These are phyloP conservation scores for Synanceia verrucosa DNA, from an alignment of 2,797 vertebrate species.

Conservation along the genomic window DNA sequence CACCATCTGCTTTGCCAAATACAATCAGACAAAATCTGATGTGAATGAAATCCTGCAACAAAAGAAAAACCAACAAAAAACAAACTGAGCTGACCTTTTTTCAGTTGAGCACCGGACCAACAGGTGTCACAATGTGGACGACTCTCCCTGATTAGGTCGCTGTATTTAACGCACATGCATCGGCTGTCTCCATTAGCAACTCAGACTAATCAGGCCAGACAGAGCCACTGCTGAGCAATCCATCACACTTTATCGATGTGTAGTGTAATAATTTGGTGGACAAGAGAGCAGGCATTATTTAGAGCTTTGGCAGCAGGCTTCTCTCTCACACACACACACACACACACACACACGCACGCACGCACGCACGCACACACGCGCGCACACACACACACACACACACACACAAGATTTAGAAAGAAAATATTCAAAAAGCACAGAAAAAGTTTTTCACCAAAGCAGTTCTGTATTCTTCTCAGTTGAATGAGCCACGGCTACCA, in stretches of 20 bases:
- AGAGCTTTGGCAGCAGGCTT: slow-evolving; percentile 70
- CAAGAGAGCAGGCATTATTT: slow-evolving; percentile 45
- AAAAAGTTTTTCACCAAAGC: slow-evolving; percentile 56
- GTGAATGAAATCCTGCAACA: background rate
- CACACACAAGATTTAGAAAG: slow-evolving; percentile 42
- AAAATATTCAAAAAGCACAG: slow-evolving; percentile 51
- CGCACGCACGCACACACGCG: slow-evolving; percentile 39
- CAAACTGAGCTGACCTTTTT: no score
- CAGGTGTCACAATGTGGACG: background rate
- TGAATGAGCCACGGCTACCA: slow-evolving; percentile 58
- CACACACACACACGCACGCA: slow-evolving; percentile 35
- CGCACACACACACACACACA: slow-evolving; percentile 26
- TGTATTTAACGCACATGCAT: slow-evolving; percentile 20
- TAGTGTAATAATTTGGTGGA: slow-evolving; percentile 30
- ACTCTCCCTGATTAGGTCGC: slow-evolving; percentile 10
- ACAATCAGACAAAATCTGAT: background rate
- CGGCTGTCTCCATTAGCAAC: slow-evolving; percentile 18
- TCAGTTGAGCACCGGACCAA: background rate
- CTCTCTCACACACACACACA: slow-evolving; percentile 42
- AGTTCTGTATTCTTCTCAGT: slow-evolving; percentile 53
- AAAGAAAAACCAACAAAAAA: background rate
- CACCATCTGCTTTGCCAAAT: background rate
- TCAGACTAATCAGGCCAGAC: slow-evolving; percentile 23
- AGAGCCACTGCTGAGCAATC: slow-evolving; percentile 11
- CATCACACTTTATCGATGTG: slow-evolving; percentile 22